Evolutionary conservation across 2,888 invertebrate species (phyloP), one percentile per base, ranked within the genome.

Genomic region (Tenthredo scrophulariae): DNA sequence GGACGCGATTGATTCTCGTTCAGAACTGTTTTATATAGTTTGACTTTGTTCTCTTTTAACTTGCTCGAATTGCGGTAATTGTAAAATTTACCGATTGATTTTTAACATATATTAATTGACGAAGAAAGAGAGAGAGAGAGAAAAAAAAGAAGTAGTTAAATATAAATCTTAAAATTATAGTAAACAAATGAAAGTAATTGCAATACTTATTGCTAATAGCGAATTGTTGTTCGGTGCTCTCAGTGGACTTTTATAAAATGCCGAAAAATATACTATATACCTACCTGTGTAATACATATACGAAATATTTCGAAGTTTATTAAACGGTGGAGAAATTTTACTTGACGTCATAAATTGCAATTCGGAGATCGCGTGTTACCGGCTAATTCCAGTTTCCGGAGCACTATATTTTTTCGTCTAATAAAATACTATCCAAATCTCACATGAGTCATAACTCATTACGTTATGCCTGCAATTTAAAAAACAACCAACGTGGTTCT

Each of bases 211-310:
- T 70, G 33, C 33, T 70, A 37, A 22, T 29, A 50, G 46, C 77
- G 77, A 77, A 77, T 50, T 80, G 40, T 80, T 80, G 80, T 80
- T 62, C n/a, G 80, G 80, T 80, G 80, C 80, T 80, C 80, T 58
- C 37, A 80, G 62, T 80, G 80, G 58, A 80, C 80, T 62, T 62
- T 58, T 80, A 80, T 62, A 80, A 80, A 77, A 77, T 77, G 50
- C 77, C 13, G 29, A 13, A 62, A 50, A 40, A 74, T 74, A 37
- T 37, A 37, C 15, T 74, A 74, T 43, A 40, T 74, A 74, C 40
- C 40, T 74, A 74, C 40, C n/a, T 74, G 26, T 22, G 40, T 74
- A 40, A 13, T 74, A 74, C 26, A 43, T 33, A 37, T 33, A 37
- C 37, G 22, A 62, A 67, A 43, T 74, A 46, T 74, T 43, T 43